phyloP scores from a whole-genome alignment of 2,888 invertebrate genomes.

The Apamea monoglypha region DNA sequence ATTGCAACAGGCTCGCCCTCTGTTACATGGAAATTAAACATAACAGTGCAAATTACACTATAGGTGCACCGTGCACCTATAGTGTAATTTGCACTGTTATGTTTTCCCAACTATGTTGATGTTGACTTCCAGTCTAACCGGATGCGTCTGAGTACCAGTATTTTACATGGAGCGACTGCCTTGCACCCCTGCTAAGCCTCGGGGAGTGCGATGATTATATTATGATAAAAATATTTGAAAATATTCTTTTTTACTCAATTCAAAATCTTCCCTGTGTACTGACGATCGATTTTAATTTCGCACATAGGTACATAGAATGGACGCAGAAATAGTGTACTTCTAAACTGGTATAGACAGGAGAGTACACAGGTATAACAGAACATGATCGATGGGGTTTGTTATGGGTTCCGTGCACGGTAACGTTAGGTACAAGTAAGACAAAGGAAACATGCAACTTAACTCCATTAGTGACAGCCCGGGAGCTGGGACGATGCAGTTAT shows the following conservation, averaged over 20 bases:
- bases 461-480: conserved; percentile 36
- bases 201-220: too few relatives aligned
- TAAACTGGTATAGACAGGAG: conserved; percentile 26
- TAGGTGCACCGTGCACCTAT: too few relatives aligned
- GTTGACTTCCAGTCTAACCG: too few relatives aligned
- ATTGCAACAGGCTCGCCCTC: background rate
- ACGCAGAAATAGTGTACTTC: background rate
- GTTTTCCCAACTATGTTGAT: too few relatives aligned
- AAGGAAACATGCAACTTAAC: conserved; percentile 53
- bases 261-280: background rate
- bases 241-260: too few relatives aligned
- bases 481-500: background rate
- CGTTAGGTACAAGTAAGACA: conserved; percentile 50
- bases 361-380: conserved; percentile 13
- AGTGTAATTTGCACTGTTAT: too few relatives aligned
- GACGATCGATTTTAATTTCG: background rate
- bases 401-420: conserved; percentile 45
- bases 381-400: conserved; percentile 55
- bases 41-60: too few relatives aligned
- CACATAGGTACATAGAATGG: background rate
- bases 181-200: too few relatives aligned
- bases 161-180: too few relatives aligned
- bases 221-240: too few relatives aligned
- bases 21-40: background rate
- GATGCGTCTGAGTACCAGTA: too few relatives aligned